A percentile compares a stretch with the other conserved stretches of the same genome.
phyloP scores from a whole-genome alignment of 1,140 invertebrate genomes.

The Neodiprion virginianus region DNA sequence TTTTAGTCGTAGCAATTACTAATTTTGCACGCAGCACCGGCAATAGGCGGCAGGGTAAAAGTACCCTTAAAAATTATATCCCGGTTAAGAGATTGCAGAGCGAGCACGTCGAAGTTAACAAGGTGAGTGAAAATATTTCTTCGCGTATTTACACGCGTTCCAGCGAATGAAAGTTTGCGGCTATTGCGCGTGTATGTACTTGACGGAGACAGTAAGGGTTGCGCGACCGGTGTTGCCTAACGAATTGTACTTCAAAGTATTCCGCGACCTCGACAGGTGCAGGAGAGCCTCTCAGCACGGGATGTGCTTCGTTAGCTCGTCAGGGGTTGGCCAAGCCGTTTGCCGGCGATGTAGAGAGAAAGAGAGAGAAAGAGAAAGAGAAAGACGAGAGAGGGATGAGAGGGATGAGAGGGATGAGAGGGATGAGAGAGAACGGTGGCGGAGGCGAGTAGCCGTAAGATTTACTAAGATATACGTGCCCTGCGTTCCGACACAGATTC shows the following conservation, averaged over 20 bases:
- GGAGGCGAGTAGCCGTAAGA: constrained; percentile 3
- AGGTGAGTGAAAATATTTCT: too few species aligned
- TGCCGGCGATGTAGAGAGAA: background rate
- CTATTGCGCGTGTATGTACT: background rate
- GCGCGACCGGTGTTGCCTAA: background rate
- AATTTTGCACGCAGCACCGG: too few species aligned
- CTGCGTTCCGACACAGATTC: background rate
- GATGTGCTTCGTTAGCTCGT: constrained; percentile 3
- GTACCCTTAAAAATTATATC: too few species aligned
- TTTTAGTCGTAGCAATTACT: too few species aligned
- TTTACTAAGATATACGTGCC: constrained; percentile 7
- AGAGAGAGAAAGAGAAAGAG: too few species aligned
- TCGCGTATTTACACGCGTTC: background rate
- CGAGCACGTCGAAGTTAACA: too few species aligned
- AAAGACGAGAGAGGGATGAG: too few species aligned
- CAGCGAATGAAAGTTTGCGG: background rate
- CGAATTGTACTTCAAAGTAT: constrained; percentile 2
- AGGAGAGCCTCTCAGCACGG: background rate
- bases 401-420: too few species aligned
- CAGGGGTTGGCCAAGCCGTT: constrained; percentile 2
- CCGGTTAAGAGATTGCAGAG: too few species aligned
- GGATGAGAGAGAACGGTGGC: background rate
- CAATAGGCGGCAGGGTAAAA: too few species aligned
- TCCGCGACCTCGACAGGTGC: background rate
- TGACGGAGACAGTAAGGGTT: too few species aligned